Conservation (phyloP, 2,888 invertebrate genomes). For the Boloria euphrosyne region DNA sequence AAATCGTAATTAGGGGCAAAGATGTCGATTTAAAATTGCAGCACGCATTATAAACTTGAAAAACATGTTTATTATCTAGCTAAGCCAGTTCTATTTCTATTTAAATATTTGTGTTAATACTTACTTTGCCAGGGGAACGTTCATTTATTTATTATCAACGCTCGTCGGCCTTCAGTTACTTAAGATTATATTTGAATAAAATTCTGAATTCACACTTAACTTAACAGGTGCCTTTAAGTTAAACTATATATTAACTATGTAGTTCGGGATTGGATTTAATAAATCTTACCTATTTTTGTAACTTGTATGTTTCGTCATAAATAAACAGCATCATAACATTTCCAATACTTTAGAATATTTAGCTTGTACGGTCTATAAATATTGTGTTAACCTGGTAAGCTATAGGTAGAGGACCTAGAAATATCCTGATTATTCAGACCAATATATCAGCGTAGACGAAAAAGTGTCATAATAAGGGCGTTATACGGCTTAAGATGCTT, state of each 20-base stretch:
- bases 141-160: slow-evolving; percentile 21
- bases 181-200: slow-evolving; percentile 12
- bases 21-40: slow-evolving; percentile 17
- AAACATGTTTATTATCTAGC: slow-evolving; percentile 30
- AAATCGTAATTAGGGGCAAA: neutral
- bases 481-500: slow-evolving; percentile 21
- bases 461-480: slow-evolving; percentile 22
- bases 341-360: too few species aligned
- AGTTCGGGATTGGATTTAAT: too few species aligned
- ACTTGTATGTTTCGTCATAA: too few species aligned
- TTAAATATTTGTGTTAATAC: slow-evolving; percentile 22
- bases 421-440: slow-evolving; percentile 36
- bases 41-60: slow-evolving; percentile 26
- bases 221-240: neutral
- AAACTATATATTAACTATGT: too few species aligned
- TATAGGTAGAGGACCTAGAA: slow-evolving; percentile 29
- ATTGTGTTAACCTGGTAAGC: slow-evolving; percentile 10
- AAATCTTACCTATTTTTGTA: too few species aligned
- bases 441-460: slow-evolving; percentile 11
- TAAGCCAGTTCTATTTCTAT: slow-evolving; percentile 24
- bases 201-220: slow-evolving; percentile 15
- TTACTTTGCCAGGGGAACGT: slow-evolving; percentile 20
- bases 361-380: too few species aligned
- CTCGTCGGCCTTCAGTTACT: slow-evolving; percentile 13
- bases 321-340: too few species aligned